Base-by-base conservation (phyloP, 2,113 vertebrate species). In the Sinocyclocheilus rhinocerous region DNA sequence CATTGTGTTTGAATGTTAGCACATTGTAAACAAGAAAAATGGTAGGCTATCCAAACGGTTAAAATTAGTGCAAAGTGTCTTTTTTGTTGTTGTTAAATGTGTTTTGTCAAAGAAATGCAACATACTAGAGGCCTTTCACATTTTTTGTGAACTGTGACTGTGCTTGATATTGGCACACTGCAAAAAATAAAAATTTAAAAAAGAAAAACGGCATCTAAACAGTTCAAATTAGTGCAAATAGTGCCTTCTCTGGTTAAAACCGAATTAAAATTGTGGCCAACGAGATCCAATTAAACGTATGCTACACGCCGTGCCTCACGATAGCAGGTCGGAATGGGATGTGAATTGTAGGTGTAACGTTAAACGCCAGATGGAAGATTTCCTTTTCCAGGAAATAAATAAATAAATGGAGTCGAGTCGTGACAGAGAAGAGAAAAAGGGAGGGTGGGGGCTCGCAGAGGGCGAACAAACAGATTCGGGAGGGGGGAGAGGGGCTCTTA, bases 381-480 rank as follows among this genome's bases (percentile, higher is more conserved):
- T 87, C 87, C 78, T 85, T 85, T 83, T 80, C 24, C 67, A 22
- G 88, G 22, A 89, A 86, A 86, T 83, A 86, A 89, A 89, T 86
- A 86, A 88, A 89, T 87, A 89, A 88, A 87, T 84, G 42, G n/a
- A 79, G 33, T 79, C 2, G 86, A 89, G 88, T 91, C 89, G 87
- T 90, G 90, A 91, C 90, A 84, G 84, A 55, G 65, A 86, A 82
- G 48, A 86, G 87, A 86, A 83, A 33, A 70, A 55, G 73, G 72
- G 83, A 80, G 73, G 87, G 86, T 65, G 76, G 80, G 89, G 87
- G 86, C 61, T 85, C 20, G 13, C 83, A 84, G 87, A 88, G 90
- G 84, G 86, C 79, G 70, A 87, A 80, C 73, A 84, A 89, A 81
- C 45, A 76, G 86, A 52, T 29, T 76, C 15, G 0, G 67, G 33